These are phyloP conservation scores for Prostheceraeus crozeri DNA, from an alignment of 2,888 invertebrate genomes.

Conservation along the genomic window DNA sequence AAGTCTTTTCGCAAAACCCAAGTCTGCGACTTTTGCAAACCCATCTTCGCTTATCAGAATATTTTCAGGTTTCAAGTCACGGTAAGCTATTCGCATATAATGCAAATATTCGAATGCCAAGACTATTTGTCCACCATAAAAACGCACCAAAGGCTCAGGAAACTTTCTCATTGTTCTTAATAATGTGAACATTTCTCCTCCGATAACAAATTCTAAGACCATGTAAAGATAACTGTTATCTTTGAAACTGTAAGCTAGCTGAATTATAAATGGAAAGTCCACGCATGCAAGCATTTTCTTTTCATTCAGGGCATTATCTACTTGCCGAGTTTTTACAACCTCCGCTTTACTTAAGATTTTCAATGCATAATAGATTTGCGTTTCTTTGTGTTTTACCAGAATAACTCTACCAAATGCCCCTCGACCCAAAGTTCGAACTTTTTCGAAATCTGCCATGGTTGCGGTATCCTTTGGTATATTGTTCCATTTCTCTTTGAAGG, in stretches of 20 bases:
- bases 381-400: conserved; percentile 34
- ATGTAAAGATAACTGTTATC: conserved; percentile 38
- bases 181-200: conserved; percentile 37
- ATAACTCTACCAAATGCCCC: conserved; percentile 38
- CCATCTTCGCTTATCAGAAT: conserved; percentile 33
- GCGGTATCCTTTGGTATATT: conserved; percentile 25
- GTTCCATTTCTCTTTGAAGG: too few species aligned
- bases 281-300: conserved; percentile 34
- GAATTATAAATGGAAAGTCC: conserved; percentile 33
- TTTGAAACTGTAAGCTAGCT: conserved; percentile 35
- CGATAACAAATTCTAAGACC: conserved; percentile 38
- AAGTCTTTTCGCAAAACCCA: conserved; percentile 36
- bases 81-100: conserved; percentile 31
- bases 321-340: conserved; percentile 30
- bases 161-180: conserved; percentile 33
- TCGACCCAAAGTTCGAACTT: conserved; percentile 37
- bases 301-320: conserved; percentile 38
- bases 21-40: conserved; percentile 36
- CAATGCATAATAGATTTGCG: conserved; percentile 28
- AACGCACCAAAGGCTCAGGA: conserved; percentile 28
- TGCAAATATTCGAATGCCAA: conserved; percentile 39
- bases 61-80: conserved; percentile 39
- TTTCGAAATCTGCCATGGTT: conserved; percentile 35
- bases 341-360: conserved; percentile 36
- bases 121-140: conserved; percentile 39